Percentiles rank a stretch among this genome's conserved stretches.
Evolutionary conservation across 2,797 vertebrate genomes (phyloP).

Genomic region (Rhinatrema bivittatum): DNA sequence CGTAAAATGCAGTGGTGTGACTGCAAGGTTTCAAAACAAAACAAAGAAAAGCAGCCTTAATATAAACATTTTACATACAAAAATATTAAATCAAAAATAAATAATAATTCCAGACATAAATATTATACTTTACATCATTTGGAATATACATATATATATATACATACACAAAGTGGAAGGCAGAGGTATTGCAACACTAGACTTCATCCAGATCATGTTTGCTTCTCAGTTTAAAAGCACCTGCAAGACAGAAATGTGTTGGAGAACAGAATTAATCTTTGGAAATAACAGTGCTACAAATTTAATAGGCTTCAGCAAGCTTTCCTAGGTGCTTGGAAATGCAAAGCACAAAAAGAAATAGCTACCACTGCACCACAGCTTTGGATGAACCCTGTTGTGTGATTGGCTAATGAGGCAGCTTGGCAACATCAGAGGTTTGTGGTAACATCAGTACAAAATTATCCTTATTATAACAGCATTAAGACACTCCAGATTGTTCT

Average conservation of each 20-base stretch:
- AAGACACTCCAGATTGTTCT: too few relatives aligned
- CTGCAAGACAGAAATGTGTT: conserved; percentile 39
- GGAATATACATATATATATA: conserved; percentile 55
- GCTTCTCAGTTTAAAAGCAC: conserved; percentile 43
- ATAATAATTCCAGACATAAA: conserved; percentile 78
- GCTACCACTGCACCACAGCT: too few relatives aligned
- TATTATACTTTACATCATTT: conserved; percentile 72
- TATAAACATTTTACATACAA: conserved; percentile 68
- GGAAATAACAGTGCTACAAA: too few relatives aligned
- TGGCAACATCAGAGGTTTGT: too few relatives aligned
- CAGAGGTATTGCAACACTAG: conserved; percentile 70
- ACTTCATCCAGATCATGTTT: conserved; percentile 57
- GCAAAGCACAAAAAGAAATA: too few relatives aligned
- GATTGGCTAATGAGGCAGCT: too few relatives aligned
- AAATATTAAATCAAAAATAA: conserved; percentile 79
- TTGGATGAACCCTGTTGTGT: too few relatives aligned
- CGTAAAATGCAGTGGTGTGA: conserved; percentile 63
- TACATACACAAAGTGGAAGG: conserved; percentile 37
- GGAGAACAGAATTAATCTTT: too few relatives aligned
- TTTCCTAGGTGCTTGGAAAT: too few relatives aligned
- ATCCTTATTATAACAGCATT: too few relatives aligned
- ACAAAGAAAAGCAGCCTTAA: conserved; percentile 56
- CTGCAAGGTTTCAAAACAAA: conserved; percentile 46
- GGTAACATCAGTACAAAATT: too few relatives aligned
- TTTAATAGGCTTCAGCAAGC: too few relatives aligned